phyloP scores from a whole-genome alignment of 2,888 invertebrate genomes.

The Lepetodrilus schrolli region DNA sequence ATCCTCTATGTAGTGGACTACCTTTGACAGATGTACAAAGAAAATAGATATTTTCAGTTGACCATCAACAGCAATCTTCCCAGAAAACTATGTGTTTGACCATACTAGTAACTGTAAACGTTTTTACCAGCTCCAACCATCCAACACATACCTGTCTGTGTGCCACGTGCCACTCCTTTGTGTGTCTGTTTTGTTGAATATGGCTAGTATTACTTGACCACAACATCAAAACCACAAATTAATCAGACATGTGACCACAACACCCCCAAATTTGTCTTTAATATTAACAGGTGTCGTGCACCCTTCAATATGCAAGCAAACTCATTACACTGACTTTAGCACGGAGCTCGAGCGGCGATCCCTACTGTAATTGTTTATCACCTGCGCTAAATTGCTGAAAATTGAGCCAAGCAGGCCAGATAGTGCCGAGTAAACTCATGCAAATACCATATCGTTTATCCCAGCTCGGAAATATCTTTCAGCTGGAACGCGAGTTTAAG shows the following conservation, averaged over 20 bases:
- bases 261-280: not conserved
- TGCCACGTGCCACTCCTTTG: not conserved
- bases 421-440: not conserved
- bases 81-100: no score
- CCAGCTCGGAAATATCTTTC: conserved; percentile 36
- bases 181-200: conserved; percentile 20
- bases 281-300: conserved; percentile 3
- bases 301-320: not conserved
- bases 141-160: not conserved
- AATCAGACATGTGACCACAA: not conserved
- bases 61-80: no score
- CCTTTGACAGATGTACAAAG: no score
- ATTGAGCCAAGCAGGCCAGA: not conserved
- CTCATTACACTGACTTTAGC: not conserved
- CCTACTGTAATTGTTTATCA: not conserved
- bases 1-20: no score
- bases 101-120: no score
- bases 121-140: no score
- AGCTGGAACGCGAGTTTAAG: conserved; percentile 31
- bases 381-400: not conserved
- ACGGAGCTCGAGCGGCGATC: not conserved
- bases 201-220: not conserved
- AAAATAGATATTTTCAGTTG: no score
- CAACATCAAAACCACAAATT: not conserved
- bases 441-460: conserved; percentile 39